A percentile compares a stretch with the other conserved stretches of the same genome.
Evolutionary conservation across 2,888 invertebrate species (phyloP).

Genomic region (Ryuthela nishihirai): DNA sequence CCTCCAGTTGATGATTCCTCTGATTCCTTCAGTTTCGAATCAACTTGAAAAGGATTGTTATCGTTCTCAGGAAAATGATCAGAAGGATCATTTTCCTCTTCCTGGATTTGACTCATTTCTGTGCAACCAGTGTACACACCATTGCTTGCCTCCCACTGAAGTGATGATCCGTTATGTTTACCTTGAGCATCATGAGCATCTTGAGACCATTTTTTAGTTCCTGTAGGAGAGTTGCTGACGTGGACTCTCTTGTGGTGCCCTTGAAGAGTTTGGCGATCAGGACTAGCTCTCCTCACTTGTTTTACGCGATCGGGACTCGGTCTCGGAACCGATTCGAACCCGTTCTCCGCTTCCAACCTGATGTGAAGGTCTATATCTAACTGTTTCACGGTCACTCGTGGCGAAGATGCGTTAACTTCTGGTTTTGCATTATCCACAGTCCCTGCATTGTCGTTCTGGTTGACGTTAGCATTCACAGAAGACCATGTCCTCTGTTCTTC

Average conservation of each 20-base stretch:
- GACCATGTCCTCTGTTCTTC: not conserved
- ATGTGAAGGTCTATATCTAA: conserved; percentile 24
- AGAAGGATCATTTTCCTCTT: no score
- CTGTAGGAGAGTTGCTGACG: conserved; percentile 13
- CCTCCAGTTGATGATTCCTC: no score
- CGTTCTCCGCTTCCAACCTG: conserved; percentile 1
- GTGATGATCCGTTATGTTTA: not conserved
- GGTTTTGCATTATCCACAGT: no score
- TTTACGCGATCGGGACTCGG: not conserved
- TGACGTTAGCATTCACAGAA: not conserved
- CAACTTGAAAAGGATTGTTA: no score
- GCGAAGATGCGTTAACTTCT: no score
- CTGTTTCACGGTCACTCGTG: not conserved
- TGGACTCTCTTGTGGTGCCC: conserved; percentile 16
- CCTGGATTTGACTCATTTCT: no score
- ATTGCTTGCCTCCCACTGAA: not conserved
- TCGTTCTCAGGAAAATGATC: no score
- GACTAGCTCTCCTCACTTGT: not conserved
- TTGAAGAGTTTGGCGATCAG: no score
- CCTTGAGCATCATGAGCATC: not conserved
- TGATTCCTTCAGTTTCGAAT: no score
- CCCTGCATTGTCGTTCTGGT: no score
- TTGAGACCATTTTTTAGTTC: conserved; percentile 22
- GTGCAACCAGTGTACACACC: no score
- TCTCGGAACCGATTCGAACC: not conserved